Percentiles rank a stretch among this genome's conserved stretches.
Conservation (phyloP, 2,113 vertebrate species). For the Solea solea region DNA sequence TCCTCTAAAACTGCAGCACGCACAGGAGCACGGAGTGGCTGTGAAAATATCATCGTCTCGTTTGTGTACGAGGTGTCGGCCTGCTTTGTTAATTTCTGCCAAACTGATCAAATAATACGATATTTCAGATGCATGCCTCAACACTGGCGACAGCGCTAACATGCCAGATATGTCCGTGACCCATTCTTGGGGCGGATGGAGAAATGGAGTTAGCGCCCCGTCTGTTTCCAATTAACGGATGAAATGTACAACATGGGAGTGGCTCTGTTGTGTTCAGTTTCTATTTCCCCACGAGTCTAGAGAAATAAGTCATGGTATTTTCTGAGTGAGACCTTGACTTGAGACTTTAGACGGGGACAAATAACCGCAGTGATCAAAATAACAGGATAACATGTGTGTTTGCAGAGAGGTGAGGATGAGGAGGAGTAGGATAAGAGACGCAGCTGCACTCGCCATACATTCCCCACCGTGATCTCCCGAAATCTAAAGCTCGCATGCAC, state of each 20-base stretch:
- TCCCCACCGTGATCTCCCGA: constrained; percentile 18
- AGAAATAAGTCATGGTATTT: constrained; percentile 41
- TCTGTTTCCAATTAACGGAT: constrained; percentile 82
- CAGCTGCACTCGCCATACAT: constrained; percentile 14
- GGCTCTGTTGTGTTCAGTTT: constrained; percentile 59
- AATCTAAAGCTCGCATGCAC: constrained; percentile 46
- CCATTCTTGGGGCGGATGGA: constrained; percentile 58
- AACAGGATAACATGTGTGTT: constrained; percentile 51
- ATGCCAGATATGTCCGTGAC: constrained; percentile 56
- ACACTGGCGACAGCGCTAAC: constrained; percentile 60
- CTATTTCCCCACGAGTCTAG: constrained; percentile 41
- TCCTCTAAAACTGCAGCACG: constrained; percentile 44
- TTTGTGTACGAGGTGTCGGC: constrained; percentile 40
- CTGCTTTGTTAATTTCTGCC: constrained; percentile 56
- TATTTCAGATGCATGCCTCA: constrained; percentile 61
- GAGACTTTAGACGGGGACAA: constrained; percentile 47
- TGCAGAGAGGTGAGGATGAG: constrained; percentile 20
- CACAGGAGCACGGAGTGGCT: neutral
- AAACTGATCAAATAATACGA: constrained; percentile 53
- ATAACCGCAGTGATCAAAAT: constrained; percentile 60
- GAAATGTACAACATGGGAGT: constrained; percentile 76
- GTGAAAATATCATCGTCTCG: constrained; percentile 28
- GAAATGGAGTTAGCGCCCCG: constrained; percentile 64
- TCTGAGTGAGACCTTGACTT: constrained; percentile 45
- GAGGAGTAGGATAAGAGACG: constrained; percentile 16